A percentile compares a stretch with the other conserved stretches of the same genome.
phyloP scores from a whole-genome alignment of 2,797 vertebrate species.

The Tragopan temminckii region DNA sequence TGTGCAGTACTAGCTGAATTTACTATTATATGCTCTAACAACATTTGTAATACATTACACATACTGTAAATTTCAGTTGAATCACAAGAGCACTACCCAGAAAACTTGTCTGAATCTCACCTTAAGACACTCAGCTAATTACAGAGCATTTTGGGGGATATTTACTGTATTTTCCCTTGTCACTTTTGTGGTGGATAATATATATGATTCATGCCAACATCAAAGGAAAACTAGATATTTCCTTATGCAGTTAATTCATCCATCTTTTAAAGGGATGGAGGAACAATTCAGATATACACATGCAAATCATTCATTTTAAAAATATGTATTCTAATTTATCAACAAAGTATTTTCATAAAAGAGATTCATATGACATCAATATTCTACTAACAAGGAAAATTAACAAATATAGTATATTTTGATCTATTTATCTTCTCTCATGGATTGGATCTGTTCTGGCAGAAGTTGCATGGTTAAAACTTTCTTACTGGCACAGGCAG shows the following conservation, averaged over 20 bases:
- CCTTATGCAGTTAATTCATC: neutral
- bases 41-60: conserved; percentile 11
- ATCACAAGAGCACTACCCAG: neutral
- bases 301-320: neutral
- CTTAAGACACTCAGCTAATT: neutral
- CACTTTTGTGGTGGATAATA: neutral
- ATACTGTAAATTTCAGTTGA: conserved; percentile 36
- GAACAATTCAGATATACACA: neutral
- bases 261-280: neutral
- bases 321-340: neutral
- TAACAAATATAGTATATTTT: neutral
- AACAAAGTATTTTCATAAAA: neutral
- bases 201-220: neutral
- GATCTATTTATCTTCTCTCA: neutral
- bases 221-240: neutral
- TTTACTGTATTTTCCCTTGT: neutral
- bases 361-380: neutral
- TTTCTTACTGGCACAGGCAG: neutral
- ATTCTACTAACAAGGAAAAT: neutral
- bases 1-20: neutral
- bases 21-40: neutral
- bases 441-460: neutral
- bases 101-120: neutral
- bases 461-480: neutral
- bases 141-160: neutral